A percentile compares a stretch with the other conserved stretches of the same genome.
Conservation (phyloP, 2,113 vertebrate species). For the Phaethon lepturus region DNA sequence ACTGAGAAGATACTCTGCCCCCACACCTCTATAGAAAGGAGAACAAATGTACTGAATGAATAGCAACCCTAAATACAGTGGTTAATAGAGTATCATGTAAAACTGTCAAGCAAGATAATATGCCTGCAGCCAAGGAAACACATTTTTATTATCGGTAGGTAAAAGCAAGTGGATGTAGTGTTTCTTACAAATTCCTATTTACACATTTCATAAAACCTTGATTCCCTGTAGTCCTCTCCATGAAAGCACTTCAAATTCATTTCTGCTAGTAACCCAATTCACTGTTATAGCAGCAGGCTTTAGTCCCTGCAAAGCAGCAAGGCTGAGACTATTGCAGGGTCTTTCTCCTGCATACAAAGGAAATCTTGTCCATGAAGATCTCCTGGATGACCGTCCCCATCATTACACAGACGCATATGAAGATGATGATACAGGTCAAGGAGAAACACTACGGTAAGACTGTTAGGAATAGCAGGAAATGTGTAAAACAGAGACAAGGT, state of each 20-base stretch:
- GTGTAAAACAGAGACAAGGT: not conserved
- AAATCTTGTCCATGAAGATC: not conserved
- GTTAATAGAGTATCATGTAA: not conserved
- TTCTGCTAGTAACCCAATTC: not conserved
- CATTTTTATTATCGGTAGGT: not conserved
- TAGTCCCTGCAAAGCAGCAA: not conserved
- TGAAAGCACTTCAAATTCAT: not conserved
- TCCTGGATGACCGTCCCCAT: not conserved
- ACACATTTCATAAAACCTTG: not conserved
- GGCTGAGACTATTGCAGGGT: not conserved
- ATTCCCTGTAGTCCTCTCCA: not conserved
- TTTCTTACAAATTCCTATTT: conserved; percentile 20
- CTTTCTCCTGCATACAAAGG: not conserved
- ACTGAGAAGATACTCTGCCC: not conserved
- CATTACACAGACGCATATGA: not conserved
- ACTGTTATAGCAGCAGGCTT: not conserved
- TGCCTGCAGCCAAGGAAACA: not conserved
- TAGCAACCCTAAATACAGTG: not conserved
- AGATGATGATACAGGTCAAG: not conserved
- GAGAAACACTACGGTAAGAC: not conserved
- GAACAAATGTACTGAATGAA: not conserved
- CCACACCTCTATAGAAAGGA: not conserved
- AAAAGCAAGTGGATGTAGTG: not conserved
- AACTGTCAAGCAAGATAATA: not conserved
- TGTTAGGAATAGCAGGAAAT: not conserved